These are phyloP conservation scores for Pseudomugil tenellus DNA, from an alignment of 2,797 vertebrate species.

Conservation along the genomic window DNA sequence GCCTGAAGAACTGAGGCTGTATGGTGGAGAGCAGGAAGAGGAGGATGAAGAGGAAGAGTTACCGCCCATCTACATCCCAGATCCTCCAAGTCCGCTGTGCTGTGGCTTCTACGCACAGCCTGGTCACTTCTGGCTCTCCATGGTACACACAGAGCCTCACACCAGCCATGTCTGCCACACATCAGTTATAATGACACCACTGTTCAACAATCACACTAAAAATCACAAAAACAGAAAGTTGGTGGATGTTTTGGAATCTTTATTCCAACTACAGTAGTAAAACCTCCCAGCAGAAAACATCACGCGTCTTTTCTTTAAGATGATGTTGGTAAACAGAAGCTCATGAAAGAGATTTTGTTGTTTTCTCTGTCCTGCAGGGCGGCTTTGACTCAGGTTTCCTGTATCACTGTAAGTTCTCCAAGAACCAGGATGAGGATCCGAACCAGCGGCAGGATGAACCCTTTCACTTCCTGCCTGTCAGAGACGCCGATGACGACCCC, in stretches of 20 bases:
- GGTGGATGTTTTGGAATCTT: too few relatives aligned
- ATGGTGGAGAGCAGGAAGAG: not conserved
- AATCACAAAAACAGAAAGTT: too few relatives aligned
- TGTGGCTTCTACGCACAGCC: conserved; percentile 92
- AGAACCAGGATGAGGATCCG: conserved; percentile 71
- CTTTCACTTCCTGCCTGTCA: conserved; percentile 81
- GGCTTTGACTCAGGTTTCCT: conserved; percentile 91
- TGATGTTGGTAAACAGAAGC: too few relatives aligned
- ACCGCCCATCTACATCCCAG: conserved; percentile 83
- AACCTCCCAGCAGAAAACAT: too few relatives aligned
- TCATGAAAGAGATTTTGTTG: too few relatives aligned
- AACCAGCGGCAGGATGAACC: conserved; percentile 84
- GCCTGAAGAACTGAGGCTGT: conserved; percentile 63
- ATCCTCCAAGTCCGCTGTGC: conserved; percentile 86
- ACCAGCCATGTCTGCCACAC: not conserved
- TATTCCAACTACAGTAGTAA: too few relatives aligned
- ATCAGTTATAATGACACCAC: too few relatives aligned
- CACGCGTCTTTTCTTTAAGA: too few relatives aligned
- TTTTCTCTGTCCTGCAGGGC: conserved; percentile 76
- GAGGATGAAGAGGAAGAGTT: conserved; percentile 81
- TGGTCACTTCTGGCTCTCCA: conserved; percentile 91
- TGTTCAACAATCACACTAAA: too few relatives aligned
- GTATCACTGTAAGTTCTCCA: conserved; percentile 91
- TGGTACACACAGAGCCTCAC: conserved; percentile 78
- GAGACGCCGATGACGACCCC: conserved; percentile 82